Percentiles rank a stretch among this genome's conserved stretches.
Evolutionary conservation across 2,797 vertebrate genomes (phyloP).

Genomic region (Manis javanica): DNA sequence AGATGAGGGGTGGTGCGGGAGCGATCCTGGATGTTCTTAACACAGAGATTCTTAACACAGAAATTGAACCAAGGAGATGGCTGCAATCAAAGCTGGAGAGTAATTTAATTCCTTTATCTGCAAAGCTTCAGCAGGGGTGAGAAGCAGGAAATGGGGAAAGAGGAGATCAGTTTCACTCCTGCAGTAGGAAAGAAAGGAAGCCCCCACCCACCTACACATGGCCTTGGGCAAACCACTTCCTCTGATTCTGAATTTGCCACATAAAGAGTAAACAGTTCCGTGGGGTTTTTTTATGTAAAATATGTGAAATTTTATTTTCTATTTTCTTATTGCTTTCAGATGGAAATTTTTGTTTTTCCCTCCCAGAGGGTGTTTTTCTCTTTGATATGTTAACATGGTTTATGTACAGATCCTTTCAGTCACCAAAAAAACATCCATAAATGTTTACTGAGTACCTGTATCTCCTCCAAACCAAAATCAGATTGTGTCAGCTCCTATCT

Average conservation of each 20-base stretch:
- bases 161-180: not conserved
- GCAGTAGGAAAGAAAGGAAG: not conserved
- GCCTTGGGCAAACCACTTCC: not conserved
- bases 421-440: not conserved
- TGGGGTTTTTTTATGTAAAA: not conserved
- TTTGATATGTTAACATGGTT: constrained; percentile 30
- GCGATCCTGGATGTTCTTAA: not conserved
- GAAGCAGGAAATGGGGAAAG: constrained; percentile 1
- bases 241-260: not conserved
- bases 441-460: not conserved
- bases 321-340: not conserved
- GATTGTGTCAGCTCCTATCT: not conserved
- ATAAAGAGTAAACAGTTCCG: not conserved
- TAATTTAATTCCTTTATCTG: constrained; percentile 56
- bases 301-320: constrained; percentile 3
- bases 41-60: not conserved
- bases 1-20: accelerated
- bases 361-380: not conserved
- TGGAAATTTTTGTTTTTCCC: not conserved
- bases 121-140: constrained; percentile 40
- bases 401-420: not conserved
- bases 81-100: not conserved
- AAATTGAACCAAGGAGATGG: not conserved
- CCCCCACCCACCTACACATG: not conserved
- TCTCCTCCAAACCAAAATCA: not conserved